Percentiles rank a stretch among this genome's conserved stretches.
phyloP scores from a whole-genome alignment of 2,888 invertebrate genomes.

The Cephus spinipes region DNA sequence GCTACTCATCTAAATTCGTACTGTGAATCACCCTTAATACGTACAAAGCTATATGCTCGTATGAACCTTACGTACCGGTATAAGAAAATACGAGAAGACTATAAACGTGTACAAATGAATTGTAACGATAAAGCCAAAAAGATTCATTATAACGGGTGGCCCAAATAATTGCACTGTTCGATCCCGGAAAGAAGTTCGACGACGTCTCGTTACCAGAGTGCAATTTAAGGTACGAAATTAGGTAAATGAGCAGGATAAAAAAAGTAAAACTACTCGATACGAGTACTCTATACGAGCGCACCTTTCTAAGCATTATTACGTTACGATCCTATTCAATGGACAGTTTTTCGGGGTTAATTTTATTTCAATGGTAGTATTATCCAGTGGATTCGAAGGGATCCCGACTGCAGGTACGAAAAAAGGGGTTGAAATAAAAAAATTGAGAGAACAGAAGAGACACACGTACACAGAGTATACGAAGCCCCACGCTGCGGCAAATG shows the following conservation, averaged over 20 bases:
- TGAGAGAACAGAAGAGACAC: background rate
- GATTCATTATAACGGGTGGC: background rate
- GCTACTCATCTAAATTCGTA: background rate
- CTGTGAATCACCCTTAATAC: background rate
- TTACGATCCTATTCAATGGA: background rate
- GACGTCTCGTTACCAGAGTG: background rate
- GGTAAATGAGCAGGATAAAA: background rate
- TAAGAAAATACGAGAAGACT: background rate
- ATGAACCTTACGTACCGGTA: background rate
- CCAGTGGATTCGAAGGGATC: background rate
- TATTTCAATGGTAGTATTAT: background rate
- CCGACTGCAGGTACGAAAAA: background rate
- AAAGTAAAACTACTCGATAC: background rate
- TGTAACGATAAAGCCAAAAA: background rate
- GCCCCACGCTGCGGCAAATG: background rate
- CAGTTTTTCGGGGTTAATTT: background rate
- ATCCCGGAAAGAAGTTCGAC: background rate
- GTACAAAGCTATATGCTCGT: background rate
- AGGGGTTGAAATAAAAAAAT: background rate
- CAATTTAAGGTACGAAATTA: background rate
- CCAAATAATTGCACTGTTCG: background rate
- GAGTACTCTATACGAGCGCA: background rate
- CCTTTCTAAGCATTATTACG: background rate
- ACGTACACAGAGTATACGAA: background rate
- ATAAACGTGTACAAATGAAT: background rate